Conservation (phyloP, 1,140 invertebrate species). For the Drosophila funebris region DNA sequence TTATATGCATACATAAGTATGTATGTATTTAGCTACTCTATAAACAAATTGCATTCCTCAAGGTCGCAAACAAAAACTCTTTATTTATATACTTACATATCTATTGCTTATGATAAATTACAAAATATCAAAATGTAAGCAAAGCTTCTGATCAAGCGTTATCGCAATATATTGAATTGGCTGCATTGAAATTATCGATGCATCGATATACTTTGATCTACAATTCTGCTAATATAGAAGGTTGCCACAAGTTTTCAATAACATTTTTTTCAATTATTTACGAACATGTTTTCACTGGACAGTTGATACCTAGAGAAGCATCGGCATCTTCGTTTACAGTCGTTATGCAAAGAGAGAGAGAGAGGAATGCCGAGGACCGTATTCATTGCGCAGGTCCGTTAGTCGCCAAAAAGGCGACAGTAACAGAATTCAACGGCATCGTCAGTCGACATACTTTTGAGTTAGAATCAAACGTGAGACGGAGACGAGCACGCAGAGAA, state of each 20-base stretch:
- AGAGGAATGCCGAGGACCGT: neutral
- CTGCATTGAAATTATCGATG: neutral
- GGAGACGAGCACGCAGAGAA: slow-evolving; percentile 58
- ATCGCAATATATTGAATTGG: neutral
- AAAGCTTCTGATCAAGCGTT: neutral
- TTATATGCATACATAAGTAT: no score
- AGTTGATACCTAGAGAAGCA: neutral
- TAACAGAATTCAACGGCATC: slow-evolving; percentile 4
- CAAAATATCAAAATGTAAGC: neutral
- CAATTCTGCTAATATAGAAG: neutral
- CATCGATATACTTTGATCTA: neutral
- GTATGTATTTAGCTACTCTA: no score
- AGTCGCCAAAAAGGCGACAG: slow-evolving; percentile 12
- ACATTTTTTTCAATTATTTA: no score
- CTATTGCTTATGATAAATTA: neutral
- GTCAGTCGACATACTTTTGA: slow-evolving; percentile 26
- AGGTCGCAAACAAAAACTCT: no score
- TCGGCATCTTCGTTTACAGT: neutral
- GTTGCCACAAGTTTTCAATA: no score
- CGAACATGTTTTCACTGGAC: no score
- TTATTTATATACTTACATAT: no score
- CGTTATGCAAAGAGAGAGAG: slow-evolving; percentile 6
- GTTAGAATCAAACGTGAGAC: slow-evolving; percentile 58
- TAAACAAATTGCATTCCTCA: no score
- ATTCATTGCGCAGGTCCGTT: slow-evolving; percentile 34